Conservation (phyloP, 2,888 invertebrate species). For the Drosophila buzzatii region DNA sequence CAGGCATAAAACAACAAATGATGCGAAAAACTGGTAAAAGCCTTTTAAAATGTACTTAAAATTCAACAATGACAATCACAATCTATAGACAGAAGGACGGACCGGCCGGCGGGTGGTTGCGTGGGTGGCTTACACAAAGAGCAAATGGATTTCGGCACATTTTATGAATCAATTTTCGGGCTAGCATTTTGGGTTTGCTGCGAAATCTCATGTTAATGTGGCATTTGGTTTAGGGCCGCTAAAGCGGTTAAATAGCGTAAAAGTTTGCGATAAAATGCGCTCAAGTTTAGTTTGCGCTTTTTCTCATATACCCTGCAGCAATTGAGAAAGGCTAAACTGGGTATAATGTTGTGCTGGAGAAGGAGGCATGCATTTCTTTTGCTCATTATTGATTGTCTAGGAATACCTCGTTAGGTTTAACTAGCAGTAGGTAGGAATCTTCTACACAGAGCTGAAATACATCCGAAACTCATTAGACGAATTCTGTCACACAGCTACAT, state of each 20-base stretch:
- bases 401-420: too few species aligned
- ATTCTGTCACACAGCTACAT: not conserved
- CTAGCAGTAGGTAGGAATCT: not conserved
- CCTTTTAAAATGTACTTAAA: slow-evolving; percentile 82
- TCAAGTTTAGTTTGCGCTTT: slow-evolving; percentile 34
- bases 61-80: slow-evolving; percentile 76
- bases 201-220: slow-evolving; percentile 63
- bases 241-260: slow-evolving; percentile 80
- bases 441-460: not conserved
- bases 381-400: too few species aligned
- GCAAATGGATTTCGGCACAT: slow-evolving; percentile 50
- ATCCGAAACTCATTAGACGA: not conserved
- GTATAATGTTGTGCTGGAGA: not conserved
- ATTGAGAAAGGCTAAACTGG: not conserved
- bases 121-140: slow-evolving; percentile 2
- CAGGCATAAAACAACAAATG: slow-evolving; percentile 76
- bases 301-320: not conserved
- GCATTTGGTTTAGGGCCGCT: slow-evolving; percentile 64
- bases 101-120: not conserved
- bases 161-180: slow-evolving; percentile 75
- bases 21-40: slow-evolving; percentile 80
- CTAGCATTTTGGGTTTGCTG: not conserved
- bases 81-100: slow-evolving; percentile 27
- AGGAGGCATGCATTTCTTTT: not conserved
- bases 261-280: slow-evolving; percentile 72